Base-by-base conservation (phyloP, 2,113 vertebrate genomes). In the Mesembrinibis cayennensis region DNA sequence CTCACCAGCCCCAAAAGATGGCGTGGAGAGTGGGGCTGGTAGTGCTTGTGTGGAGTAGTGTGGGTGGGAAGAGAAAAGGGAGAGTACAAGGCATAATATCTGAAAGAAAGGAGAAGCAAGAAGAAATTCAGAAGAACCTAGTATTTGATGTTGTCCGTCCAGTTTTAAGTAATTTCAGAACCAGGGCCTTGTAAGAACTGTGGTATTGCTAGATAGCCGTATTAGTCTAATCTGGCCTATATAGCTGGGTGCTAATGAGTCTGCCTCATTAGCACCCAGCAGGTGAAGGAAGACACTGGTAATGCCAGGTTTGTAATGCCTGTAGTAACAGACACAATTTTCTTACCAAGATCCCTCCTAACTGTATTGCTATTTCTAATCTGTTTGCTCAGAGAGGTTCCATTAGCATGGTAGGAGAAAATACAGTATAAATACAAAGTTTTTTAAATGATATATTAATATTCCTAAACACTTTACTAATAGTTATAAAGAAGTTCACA, bases 391-490 rank as follows among this genome's bases (percentile, higher is more conserved):
- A 26, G 34, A 63, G 25, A 72, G 20, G 18, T 42, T 67, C 27
- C 4, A 10, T 62, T 76, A 53, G n/a, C 21, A 34, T 34, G 14
- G 13, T 16, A 62, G 16, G 12, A 50, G 47, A 86, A 82, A 89
- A 86, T 36, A 45, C 9, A 62, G 21, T 62, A 36, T 27, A 47
- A 74, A 47, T 73, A 59, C 18, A n/a, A 44, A n/a, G 13, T 29
- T 36, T 34, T 56, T 11, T 2, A 53, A 81, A 34, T 10, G 0
- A 0, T 19, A 3, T 6, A 13, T 16, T 52, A 7, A 11, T 83
- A 87, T 87, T 67, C 18, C 4, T 69, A 21, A 56, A 27, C 5
- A 23, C 23, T 61, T 84, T 58, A 59, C 7, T 53, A 62, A 49
- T 44, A 1, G 6, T 63, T 92, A 47, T 50, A 8, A 12, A 63